Evolutionary conservation across 1,140 invertebrate genomes (phyloP).

Genomic region (Elysia chlorotica): DNA sequence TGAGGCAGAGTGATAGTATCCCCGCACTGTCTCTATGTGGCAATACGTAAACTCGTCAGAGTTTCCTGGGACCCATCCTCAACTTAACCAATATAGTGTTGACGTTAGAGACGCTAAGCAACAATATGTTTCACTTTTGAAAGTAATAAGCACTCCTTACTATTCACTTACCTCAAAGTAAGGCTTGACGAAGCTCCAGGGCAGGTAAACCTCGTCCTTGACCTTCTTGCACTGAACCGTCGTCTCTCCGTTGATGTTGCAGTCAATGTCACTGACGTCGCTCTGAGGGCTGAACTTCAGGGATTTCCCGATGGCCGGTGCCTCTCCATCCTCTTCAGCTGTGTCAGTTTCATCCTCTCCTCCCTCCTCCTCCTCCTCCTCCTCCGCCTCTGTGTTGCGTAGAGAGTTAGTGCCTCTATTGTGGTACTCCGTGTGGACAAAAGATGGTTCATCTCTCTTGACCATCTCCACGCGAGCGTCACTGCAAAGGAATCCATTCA

Average conservation of each 20-base stretch:
- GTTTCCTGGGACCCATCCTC: background rate
- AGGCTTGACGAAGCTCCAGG: slow-evolving; percentile 90
- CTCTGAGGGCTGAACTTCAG: background rate
- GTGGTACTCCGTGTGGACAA: slow-evolving; percentile 12
- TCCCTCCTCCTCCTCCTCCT: background rate
- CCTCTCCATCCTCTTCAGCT: background rate
- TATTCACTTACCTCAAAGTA: slow-evolving; percentile 82
- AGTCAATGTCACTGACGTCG: slow-evolving; percentile 79
- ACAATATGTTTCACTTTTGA: background rate
- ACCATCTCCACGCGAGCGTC: background rate
- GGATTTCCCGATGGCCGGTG: background rate
- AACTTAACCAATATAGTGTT: background rate
- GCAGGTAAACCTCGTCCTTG: slow-evolving; percentile 85
- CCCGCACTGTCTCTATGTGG: background rate
- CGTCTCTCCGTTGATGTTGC: slow-evolving; percentile 88
- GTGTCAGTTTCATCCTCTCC: background rate
- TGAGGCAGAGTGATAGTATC: background rate
- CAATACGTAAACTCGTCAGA: background rate
- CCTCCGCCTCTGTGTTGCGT: background rate
- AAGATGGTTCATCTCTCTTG: background rate
- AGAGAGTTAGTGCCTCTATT: slow-evolving; percentile 21
- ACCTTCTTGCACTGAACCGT: slow-evolving; percentile 82
- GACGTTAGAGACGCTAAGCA: background rate
- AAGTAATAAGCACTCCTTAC: background rate
- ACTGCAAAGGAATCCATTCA: background rate